Conservation (phyloP, 1,140 invertebrate species). For the Apis cerana region DNA sequence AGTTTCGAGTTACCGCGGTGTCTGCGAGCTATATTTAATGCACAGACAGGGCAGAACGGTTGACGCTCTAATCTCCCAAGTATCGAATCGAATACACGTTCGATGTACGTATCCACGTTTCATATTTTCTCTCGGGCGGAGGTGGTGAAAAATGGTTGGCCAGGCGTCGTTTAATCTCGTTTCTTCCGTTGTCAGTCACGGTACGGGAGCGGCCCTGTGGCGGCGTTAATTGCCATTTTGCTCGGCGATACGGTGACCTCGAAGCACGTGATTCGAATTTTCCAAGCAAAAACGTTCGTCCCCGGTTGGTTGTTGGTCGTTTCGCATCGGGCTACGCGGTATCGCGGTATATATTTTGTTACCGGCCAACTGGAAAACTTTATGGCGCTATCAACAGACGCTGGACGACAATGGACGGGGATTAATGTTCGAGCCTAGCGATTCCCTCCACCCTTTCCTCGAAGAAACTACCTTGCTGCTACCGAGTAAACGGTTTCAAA, state of each 20-base stretch:
- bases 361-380: constrained; percentile 14
- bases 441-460: no score
- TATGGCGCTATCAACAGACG: neutral
- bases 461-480: no score
- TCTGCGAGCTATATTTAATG: neutral
- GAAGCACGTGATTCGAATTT: constrained; percentile 27
- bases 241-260: constrained; percentile 8
- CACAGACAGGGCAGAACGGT: no score
- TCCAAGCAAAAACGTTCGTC: constrained; percentile 1
- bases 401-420: neutral
- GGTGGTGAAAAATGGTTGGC: neutral
- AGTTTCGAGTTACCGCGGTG: no score
- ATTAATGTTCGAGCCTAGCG: neutral
- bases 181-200: neutral
- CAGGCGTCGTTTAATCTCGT: neutral
- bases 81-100: neutral
- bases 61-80: neutral
- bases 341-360: neutral
- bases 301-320: neutral
- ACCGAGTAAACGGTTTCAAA: neutral
- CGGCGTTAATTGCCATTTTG: constrained; percentile 37
- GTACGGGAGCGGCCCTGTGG: neutral
- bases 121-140: neutral
- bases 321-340: neutral
- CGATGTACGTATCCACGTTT: neutral